Evolutionary conservation across 2,113 vertebrate species (phyloP), one percentile per base, ranked within the genome.

Genomic region (Octodon degus): DNA sequence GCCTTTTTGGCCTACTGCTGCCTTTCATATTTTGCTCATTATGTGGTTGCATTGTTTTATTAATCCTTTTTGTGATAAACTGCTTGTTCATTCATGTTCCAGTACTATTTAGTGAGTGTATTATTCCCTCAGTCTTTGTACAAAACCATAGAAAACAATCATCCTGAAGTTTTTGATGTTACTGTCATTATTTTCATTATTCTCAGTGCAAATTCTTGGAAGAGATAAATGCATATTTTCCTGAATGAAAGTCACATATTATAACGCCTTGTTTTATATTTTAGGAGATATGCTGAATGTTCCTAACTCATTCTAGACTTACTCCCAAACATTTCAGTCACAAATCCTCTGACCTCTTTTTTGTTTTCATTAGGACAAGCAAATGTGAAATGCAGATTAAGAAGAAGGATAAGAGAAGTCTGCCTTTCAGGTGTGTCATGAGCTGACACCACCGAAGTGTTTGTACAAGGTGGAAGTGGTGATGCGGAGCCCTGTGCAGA

Each of bases 131-230:
- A 58, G 81, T 93, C 32, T 90, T 84, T 43, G 70, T 19, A 53
- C 30, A 76, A 83, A 82, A 60, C 58, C 30, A 65, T 55, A 83
- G 63, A 96, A 92, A 86, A 50, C 5, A 79, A 19, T 50, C 67
- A 53, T 10, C 77, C 16, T 93, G 40, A 93, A 76, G 86, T 81
- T 87, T 87, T 47, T 86, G 40, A 58, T 91, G 72, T 62, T 20
- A n/a, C 43, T 83, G 65, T 62, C 16, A 37, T 25, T 37, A 43
- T 25, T 90, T 91, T 67, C 70, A 5, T 92, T 32, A 74, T 82
- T 93, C 30, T 81, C 86, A 85, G 27, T 88, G 40, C 12, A 85
- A 93, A 92, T 88, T 94, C 34, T 89, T 95, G 16, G 14, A 93
- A 96, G 40, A 87, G 13, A 14, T 65, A 93, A 86, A 76, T 95